Conservation (phyloP, 2,113 vertebrate genomes). For the Hippocampus comes region DNA sequence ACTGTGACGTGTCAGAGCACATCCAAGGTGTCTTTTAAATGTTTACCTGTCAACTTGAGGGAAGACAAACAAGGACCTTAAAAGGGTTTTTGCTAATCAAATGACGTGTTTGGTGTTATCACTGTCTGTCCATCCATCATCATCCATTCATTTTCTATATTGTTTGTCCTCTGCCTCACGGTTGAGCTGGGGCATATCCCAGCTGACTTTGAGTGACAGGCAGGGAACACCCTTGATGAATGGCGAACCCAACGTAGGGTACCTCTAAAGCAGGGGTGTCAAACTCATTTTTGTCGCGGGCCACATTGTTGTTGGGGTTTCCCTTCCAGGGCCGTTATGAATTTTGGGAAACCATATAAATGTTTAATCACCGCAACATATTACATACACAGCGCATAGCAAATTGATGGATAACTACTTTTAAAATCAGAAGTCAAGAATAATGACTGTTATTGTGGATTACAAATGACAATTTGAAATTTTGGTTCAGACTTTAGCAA, state of each 20-base stretch:
- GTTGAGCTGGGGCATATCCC: neutral
- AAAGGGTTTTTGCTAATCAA: constrained; percentile 1
- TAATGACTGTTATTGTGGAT: too few relatives aligned
- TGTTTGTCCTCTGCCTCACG: neutral
- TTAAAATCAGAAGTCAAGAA: too few relatives aligned
- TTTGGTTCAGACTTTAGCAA: too few relatives aligned
- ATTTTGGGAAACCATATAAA: too few relatives aligned
- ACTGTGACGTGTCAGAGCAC: neutral
- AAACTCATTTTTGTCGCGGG: too few relatives aligned
- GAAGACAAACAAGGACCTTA: neutral
- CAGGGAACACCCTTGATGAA: neutral
- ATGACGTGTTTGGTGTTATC: neutral
- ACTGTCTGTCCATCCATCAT: neutral
- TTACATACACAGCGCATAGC: too few relatives aligned
- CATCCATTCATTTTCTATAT: neutral
- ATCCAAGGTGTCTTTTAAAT: neutral
- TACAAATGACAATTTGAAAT: too few relatives aligned
- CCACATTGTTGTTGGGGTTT: too few relatives aligned
- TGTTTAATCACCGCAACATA: too few relatives aligned
- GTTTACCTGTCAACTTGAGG: neutral
- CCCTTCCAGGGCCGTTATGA: too few relatives aligned
- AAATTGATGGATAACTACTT: too few relatives aligned
- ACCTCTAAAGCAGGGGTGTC: too few relatives aligned
- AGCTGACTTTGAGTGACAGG: neutral
- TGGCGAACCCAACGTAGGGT: neutral